phyloP scores from a whole-genome alignment of 2,888 invertebrate species.

The Dioctria rufipes region DNA sequence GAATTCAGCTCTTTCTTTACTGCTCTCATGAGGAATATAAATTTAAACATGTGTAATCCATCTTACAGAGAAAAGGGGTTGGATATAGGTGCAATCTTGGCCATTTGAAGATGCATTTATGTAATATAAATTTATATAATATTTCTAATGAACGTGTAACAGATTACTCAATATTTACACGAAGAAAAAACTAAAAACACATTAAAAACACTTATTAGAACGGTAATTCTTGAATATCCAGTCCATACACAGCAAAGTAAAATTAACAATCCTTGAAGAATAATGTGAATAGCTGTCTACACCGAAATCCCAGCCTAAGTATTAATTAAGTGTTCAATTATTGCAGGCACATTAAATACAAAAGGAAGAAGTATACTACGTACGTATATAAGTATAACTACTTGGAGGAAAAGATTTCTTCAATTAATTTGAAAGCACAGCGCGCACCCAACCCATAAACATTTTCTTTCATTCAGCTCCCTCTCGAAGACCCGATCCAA shows the following conservation, averaged over 20 bases:
- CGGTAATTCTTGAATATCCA: background rate
- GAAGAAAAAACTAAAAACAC: too few relatives aligned
- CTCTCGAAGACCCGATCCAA: background rate
- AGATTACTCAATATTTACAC: too few relatives aligned
- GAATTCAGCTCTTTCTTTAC: too few relatives aligned
- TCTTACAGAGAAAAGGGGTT: too few relatives aligned
- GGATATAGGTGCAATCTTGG: too few relatives aligned
- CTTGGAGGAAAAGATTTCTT: background rate
- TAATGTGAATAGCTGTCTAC: background rate
- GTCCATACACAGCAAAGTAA: background rate
- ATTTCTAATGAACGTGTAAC: too few relatives aligned
- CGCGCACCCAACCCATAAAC: background rate
- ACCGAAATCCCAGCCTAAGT: constrained; percentile 1
- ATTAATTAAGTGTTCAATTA: constrained; percentile 32
- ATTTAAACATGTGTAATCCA: too few relatives aligned
- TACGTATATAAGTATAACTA: too few relatives aligned
- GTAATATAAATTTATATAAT: too few relatives aligned
- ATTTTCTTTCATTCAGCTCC: background rate
- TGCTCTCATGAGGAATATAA: too few relatives aligned
- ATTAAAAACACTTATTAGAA: too few relatives aligned
- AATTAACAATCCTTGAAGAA: background rate
- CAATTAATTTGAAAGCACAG: constrained; percentile 28
- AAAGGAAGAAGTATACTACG: background rate
- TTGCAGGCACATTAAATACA: background rate
- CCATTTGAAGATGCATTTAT: too few relatives aligned